A percentile compares a stretch with the other conserved stretches of the same genome.
Conservation (phyloP, 2,797 vertebrate genomes). For the Rhinophrynus dorsalis region DNA sequence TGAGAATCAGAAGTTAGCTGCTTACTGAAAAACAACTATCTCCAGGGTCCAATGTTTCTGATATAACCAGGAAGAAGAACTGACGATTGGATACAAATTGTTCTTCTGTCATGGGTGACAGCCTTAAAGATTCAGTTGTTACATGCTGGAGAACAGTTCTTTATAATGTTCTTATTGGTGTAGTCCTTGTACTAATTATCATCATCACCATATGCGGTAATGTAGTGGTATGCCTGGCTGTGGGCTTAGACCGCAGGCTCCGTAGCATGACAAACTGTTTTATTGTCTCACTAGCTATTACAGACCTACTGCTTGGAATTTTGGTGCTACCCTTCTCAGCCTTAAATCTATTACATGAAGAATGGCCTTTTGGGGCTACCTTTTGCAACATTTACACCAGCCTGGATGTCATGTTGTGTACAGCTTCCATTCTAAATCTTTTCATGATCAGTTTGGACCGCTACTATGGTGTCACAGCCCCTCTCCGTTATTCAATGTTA, state of each 20-base stretch:
- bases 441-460: slow-evolving; percentile 91
- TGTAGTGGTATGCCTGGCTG: slow-evolving; percentile 85
- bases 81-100: slow-evolving; percentile 8
- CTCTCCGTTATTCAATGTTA: slow-evolving; percentile 78
- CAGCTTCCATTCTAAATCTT: slow-evolving; percentile 91
- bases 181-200: slow-evolving; percentile 74
- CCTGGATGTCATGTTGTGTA: slow-evolving; percentile 86
- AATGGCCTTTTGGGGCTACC: slow-evolving; percentile 76
- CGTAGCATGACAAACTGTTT: slow-evolving; percentile 85
- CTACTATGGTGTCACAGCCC: slow-evolving; percentile 83
- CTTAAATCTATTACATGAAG: slow-evolving; percentile 71
- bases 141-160: not conserved
- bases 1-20: not conserved
- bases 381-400: slow-evolving; percentile 89
- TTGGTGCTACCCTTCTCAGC: slow-evolving; percentile 90
- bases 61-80: not conserved
- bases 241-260: slow-evolving; percentile 81
- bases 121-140: slow-evolving; percentile 50
- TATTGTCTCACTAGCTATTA: slow-evolving; percentile 86
- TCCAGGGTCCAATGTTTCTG: too few relatives aligned
- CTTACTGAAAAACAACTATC: too few relatives aligned
- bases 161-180: slow-evolving; percentile 64
- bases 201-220: slow-evolving; percentile 83
- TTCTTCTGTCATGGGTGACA: slow-evolving; percentile 50
- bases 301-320: slow-evolving; percentile 87